These are phyloP conservation scores for Umimayanthus chanpuru DNA, from an alignment of 92 coral and sea anemone genomes.

Conservation along the genomic window DNA sequence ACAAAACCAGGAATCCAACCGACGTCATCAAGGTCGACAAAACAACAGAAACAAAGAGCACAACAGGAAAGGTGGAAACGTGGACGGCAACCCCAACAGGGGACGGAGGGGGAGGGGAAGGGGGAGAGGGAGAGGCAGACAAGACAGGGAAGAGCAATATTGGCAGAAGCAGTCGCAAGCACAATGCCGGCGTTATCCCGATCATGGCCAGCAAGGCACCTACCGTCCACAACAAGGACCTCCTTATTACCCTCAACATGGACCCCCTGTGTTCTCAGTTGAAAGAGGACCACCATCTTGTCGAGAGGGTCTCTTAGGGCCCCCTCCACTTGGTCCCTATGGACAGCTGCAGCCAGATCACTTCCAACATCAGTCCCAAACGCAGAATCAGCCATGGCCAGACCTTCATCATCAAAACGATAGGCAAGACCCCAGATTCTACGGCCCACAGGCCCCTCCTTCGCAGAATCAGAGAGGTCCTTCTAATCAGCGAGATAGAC, in stretches of 20 bases:
- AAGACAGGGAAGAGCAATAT: neutral
- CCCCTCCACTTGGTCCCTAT: neutral
- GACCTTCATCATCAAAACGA: neutral
- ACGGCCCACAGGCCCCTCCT: neutral
- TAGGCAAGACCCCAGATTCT: neutral
- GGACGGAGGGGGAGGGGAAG: neutral
- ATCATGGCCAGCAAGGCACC: neutral
- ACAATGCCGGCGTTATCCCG: neutral
- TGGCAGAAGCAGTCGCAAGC: neutral
- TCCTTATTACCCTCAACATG: neutral
- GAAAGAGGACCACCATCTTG: neutral
- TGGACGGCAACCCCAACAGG: neutral
- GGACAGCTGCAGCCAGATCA: neutral
- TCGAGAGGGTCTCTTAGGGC: neutral
- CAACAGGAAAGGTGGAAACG: neutral
- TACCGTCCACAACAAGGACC: neutral
- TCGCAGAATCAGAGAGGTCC: neutral
- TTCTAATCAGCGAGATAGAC: neutral
- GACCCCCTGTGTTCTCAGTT: no score
- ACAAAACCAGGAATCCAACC: neutral
- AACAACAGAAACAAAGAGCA: neutral
- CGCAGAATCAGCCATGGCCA: neutral
- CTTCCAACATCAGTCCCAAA: neutral
- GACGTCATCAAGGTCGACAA: neutral
- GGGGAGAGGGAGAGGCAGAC: constrained; percentile 1